Evolutionary conservation across 2,888 invertebrate genomes (phyloP).

Genomic region (Drosophila maculinotata): DNA sequence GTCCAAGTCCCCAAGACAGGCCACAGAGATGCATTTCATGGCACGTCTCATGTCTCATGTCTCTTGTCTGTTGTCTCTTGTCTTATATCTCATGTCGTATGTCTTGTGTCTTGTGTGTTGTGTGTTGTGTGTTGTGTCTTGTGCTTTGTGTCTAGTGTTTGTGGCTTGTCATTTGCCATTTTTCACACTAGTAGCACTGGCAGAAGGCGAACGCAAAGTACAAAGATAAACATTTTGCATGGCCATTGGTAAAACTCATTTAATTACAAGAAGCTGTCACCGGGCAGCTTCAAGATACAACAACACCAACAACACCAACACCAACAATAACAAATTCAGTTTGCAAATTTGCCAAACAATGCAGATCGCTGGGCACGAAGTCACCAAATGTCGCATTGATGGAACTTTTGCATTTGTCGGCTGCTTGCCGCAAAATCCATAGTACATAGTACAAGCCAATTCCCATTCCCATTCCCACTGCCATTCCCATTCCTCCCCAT

Average conservation of each 20-base stretch:
- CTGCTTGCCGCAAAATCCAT: slow-evolving; percentile 9
- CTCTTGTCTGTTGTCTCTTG: slow-evolving; percentile 6
- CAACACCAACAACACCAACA: slow-evolving; percentile 8
- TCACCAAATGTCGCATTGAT: slow-evolving; percentile 63
- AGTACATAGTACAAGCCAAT: too few relatives aligned
- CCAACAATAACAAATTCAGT: slow-evolving; percentile 24
- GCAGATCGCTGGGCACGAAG: slow-evolving; percentile 76
- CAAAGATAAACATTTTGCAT: slow-evolving; percentile 66
- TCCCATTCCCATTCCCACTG: not conserved
- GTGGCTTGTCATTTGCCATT: slow-evolving; percentile 56
- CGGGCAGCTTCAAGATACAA: slow-evolving; percentile 19
- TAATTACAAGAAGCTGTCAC: slow-evolving; percentile 74
- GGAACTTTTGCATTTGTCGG: slow-evolving; percentile 58
- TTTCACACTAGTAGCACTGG: slow-evolving; percentile 50
- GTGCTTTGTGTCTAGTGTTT: slow-evolving; percentile 24
- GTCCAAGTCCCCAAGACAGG: slow-evolving; percentile 19
- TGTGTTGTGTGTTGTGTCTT: slow-evolving; percentile 1
- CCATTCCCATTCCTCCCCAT: slow-evolving; percentile 1
- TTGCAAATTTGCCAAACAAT: slow-evolving; percentile 78
- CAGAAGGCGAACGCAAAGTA: slow-evolving; percentile 48
- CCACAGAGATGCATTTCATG: slow-evolving; percentile 32
- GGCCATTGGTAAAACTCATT: slow-evolving; percentile 53
- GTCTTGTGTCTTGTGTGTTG: not conserved
- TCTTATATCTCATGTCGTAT: not conserved
- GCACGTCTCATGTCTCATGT: slow-evolving; percentile 36